These are phyloP conservation scores for Siniperca scherzeri DNA, from an alignment of 2,797 vertebrate genomes.

Conservation along the genomic window DNA sequence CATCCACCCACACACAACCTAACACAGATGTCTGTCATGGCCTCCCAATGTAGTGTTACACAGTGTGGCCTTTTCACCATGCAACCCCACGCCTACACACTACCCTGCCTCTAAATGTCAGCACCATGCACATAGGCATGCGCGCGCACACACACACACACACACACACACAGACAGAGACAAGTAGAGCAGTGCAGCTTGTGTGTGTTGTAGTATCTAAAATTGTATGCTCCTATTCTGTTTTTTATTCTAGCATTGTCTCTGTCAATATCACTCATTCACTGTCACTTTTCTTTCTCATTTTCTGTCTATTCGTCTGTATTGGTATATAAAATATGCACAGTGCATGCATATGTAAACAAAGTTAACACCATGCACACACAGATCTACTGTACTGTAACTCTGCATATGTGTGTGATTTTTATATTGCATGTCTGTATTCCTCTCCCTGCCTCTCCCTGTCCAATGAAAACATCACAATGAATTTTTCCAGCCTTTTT, in stretches of 20 bases:
- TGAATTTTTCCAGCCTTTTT: slow-evolving; percentile 33
- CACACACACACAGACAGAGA: slow-evolving; percentile 10
- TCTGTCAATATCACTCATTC: not conserved
- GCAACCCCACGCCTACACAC: slow-evolving; percentile 66
- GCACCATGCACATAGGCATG: not conserved
- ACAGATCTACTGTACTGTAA: not conserved
- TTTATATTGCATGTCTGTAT: not conserved
- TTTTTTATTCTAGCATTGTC: not conserved
- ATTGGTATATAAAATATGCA: not conserved
- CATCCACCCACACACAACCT: slow-evolving; percentile 28
- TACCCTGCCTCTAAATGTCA: slow-evolving; percentile 76
- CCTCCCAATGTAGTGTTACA: slow-evolving; percentile 69
- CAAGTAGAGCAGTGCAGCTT: not conserved
- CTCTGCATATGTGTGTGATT: not conserved
- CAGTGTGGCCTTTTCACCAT: slow-evolving; percentile 72
- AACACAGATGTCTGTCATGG: slow-evolving; percentile 61
- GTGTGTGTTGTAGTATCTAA: not conserved
- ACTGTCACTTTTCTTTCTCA: not conserved
- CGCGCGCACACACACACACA: slow-evolving; percentile 15
- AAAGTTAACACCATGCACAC: not conserved
- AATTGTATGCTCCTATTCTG: not conserved
- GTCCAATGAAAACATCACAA: slow-evolving; percentile 33
- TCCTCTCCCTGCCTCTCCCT: slow-evolving; percentile 4
- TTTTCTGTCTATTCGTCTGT: not conserved
- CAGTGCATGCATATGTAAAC: too few species aligned